These are phyloP conservation scores for Girardinus metallicus DNA, from an alignment of 2,797 vertebrate genomes.

Conservation along the genomic window DNA sequence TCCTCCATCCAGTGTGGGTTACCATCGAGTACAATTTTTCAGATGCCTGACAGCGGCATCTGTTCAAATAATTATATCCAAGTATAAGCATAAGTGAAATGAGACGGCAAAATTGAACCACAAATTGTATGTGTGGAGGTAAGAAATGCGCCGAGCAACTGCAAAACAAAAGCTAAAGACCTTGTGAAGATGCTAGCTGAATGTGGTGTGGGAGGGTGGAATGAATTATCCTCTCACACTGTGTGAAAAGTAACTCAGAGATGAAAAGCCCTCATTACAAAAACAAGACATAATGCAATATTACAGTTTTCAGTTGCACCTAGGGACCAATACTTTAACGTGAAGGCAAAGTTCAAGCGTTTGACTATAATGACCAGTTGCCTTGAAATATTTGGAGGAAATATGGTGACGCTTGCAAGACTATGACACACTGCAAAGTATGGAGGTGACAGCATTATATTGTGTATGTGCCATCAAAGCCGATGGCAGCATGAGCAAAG, in stretches of 20 bases:
- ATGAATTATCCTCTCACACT: neutral
- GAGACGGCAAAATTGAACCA: neutral
- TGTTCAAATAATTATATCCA: neutral
- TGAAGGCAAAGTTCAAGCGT: neutral
- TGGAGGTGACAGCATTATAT: neutral
- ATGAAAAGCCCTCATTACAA: neutral
- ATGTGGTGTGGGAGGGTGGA: neutral
- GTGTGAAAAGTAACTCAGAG: neutral
- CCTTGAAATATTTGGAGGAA: neutral
- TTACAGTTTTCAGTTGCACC: neutral
- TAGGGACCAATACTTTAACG: neutral
- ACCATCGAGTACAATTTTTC: neutral
- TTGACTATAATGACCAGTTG: neutral
- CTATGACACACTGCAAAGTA: neutral
- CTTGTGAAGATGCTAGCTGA: neutral
- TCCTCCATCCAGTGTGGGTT: neutral
- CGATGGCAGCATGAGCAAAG: neutral
- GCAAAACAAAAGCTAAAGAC: neutral
- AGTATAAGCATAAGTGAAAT: neutral
- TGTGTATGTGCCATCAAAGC: neutral
- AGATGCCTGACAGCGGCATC: neutral
- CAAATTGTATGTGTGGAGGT: neutral
- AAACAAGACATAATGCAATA: neutral
- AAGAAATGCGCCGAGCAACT: neutral
- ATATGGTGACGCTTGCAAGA: neutral